Base-by-base conservation (phyloP, 2,113 vertebrate species). In the Zapornia atra region DNA sequence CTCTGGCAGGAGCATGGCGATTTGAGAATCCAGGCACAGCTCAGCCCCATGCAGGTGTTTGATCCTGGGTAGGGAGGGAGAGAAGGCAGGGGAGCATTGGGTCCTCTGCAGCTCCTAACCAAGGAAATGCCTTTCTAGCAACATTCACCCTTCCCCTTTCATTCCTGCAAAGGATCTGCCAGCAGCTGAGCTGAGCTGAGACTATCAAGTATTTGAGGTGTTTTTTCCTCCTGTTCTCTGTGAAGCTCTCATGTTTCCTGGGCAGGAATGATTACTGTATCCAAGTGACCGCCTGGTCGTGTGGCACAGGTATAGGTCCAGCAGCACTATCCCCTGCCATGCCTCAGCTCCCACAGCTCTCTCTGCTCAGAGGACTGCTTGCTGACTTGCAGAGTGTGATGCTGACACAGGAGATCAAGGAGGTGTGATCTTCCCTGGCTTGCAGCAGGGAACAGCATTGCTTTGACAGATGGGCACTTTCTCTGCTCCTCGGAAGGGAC, bases 291-390 rank as follows among this genome's bases (percentile, higher is more conserved):
- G 8, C 64, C 40, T 56, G 10, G 36, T 48, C 48, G 44, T 54
- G 29, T n/a, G 34, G 40, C 24, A 26, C 1, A 2, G 42, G 33
- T 51, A 21, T 6, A 44, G 26, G 20, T 68, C 34, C 66, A 38
- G 54, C 20, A 68, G 19, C 0, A 0, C 17, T 4, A 1, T 6
- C 16, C 10, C 25, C 42, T 69, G 26, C 65, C 3, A 0, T 48
- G 44, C 13, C 42, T 11, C 1, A 2, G n/a, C 17, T 36, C 33
- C 33, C 0, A 2, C 29, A 48, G 36, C 20, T 44, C 29, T 63
- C 48, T 9, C 68, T 56, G 17, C 42, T 64, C 6, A 0, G 15
- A 69, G 17, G 15, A 19, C 42, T 57, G 48, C 36, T 69, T 2
- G 1, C 4, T 22, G 4, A 31, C 10, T 20, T 2, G 5, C 18